A percentile compares a stretch with the other conserved stretches of the same genome.
Conservation (phyloP, 2,888 invertebrate genomes). For the Beris chalybata region DNA sequence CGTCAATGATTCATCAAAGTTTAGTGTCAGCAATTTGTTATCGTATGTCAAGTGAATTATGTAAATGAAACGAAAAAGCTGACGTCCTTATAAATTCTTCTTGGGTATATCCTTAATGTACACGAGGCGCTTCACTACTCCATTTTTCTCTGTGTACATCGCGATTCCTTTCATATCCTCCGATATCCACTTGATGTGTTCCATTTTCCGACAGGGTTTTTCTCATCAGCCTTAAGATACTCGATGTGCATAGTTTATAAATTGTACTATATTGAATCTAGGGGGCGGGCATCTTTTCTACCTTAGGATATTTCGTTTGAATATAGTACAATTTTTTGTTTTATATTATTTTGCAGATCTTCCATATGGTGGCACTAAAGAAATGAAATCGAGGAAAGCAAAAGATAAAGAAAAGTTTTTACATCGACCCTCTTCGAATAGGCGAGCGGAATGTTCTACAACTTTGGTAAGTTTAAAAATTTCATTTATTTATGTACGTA, state of each 20-base stretch:
- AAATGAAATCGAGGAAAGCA: conserved; percentile 11
- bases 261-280: not conserved
- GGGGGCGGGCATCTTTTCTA: not conserved
- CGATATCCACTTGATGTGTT: not conserved
- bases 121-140: not conserved
- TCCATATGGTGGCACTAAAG: conserved; percentile 7
- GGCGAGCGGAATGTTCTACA: conserved; percentile 25
- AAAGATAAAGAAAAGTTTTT: conserved; percentile 14
- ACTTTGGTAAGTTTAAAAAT: conserved; percentile 23
- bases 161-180: not conserved
- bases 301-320: not conserved
- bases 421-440: not conserved
- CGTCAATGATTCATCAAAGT: conserved; percentile 36
- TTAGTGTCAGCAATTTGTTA: conserved; percentile 37
- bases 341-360: conserved; percentile 4
- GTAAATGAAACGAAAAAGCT: conserved; percentile 25
- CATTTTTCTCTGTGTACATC: not conserved
- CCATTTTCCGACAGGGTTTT: not conserved
- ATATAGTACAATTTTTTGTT: not conserved
- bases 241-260: not conserved
- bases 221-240: not conserved
- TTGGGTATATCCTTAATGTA: not conserved
- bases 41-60: conserved; percentile 36
- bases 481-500: too few relatives aligned
- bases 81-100: conserved; percentile 18